Percentiles rank a stretch among this genome's conserved stretches.
These are phyloP conservation scores for Aphaenogaster ashmeadi DNA, from an alignment of 1,140 invertebrate genomes.

Conservation along the genomic window DNA sequence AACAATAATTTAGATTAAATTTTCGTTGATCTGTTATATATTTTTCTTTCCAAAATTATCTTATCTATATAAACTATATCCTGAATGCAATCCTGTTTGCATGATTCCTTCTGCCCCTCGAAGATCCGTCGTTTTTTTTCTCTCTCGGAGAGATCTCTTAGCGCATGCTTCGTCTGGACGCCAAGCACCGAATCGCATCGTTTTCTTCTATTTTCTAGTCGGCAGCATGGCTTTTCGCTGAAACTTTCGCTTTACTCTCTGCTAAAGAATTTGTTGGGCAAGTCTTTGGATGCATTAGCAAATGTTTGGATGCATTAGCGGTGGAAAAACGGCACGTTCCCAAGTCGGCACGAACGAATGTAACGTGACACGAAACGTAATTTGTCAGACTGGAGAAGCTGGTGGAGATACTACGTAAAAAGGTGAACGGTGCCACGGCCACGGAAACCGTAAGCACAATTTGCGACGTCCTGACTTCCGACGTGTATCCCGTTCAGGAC, in stretches of 20 bases:
- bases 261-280: conserved; percentile 78
- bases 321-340: conserved; percentile 52
- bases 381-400: conserved; percentile 86
- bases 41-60: not conserved
- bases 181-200: conserved; percentile 50
- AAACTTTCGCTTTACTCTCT: conserved; percentile 78
- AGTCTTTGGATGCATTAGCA: conserved; percentile 52
- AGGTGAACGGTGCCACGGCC: conserved; percentile 74
- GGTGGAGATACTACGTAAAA: conserved; percentile 82
- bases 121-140: not conserved
- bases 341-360: conserved; percentile 33
- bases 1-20: conserved; percentile 14
- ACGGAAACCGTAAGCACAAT: conserved; percentile 63
- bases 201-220: conserved; percentile 77
- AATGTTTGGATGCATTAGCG: conserved; percentile 74
- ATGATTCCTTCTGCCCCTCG: conserved; percentile 10
- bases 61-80: not conserved
- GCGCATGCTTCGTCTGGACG: conserved; percentile 26
- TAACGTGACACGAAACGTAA: conserved; percentile 83
- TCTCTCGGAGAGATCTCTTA: not conserved
- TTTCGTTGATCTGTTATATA: not conserved
- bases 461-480: conserved; percentile 68
- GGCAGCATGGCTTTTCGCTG: conserved; percentile 80
- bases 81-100: conserved; percentile 3
- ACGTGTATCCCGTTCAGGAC: conserved; percentile 32